Evolutionary conservation across 1,140 invertebrate genomes (phyloP), one percentile per base, ranked within the genome.

Genomic region (Hyles vespertilio): DNA sequence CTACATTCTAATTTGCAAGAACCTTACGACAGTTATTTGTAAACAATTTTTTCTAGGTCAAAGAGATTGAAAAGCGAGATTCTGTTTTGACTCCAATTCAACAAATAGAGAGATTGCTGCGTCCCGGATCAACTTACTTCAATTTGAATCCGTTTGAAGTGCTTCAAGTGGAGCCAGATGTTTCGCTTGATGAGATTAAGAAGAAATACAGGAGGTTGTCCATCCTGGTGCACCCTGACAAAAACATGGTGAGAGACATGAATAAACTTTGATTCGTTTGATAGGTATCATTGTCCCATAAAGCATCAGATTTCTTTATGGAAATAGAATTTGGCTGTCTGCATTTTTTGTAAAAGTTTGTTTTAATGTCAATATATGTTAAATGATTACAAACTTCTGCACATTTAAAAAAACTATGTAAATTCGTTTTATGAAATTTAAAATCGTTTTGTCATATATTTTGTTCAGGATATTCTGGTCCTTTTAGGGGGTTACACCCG

Each of bases 171-270:
- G 98, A 99, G 75, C 96, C 97, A 36, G 95, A 97, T 58, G 92
- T 94, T 32, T 87, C 94, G 36, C 81, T 99, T 46, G 96, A 98
- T 72, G 96, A 98, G 82, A 94, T 99, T 32, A 98, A 98, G 84
- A 99, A 98, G 81, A 98, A 98, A 90, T 99, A 99, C 84, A 93
- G 96, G 87, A 93, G 96, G 73, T 93, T 99, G 74, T 99, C 98
- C 10, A 97, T 99, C 86, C 91, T 99, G 65, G 97, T 99, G 1
- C 98, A 99, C 94, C 99, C 98, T 49, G 98, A 99, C 79, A 99
- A 99, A 91, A 99, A 99, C 91, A 89, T 89, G 61, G 89, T 90
- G 70, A 81, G 80, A 70, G 34, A 52, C 11, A 47, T n/a, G 12
- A 4, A 11, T 48, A 5, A 11, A 48, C 5, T 5, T 48, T 48